Base-by-base conservation (phyloP, 2,113 vertebrate genomes). In the Morone chrysops region DNA sequence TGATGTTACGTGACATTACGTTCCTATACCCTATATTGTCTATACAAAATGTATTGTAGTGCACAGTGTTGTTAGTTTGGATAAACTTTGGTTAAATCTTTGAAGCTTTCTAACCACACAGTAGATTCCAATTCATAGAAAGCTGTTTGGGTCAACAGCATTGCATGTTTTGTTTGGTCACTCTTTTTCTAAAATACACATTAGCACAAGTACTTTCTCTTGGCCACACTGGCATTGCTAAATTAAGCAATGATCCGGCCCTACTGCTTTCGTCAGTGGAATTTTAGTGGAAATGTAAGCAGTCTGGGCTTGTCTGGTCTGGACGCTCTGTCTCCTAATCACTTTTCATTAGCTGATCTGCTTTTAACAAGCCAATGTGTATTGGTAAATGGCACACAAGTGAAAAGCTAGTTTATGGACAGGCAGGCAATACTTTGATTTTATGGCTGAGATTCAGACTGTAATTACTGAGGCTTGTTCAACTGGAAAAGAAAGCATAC, bases 231-330 rank as follows among this genome's bases (percentile, higher is more conserved):
- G 5, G 48, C 78, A 16, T 48, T 20, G 74, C 75, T 76, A 83
- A 82, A 87, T 73, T 70, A 83, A 90, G 73, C 69, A 4, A 73
- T 79, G 75, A 80, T 86, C 77, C 48, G 40, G 61, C 47, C 12
- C 8, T 54, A 40, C 47, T 85, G 80, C 90, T 72, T 90, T 89
- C 45, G 75, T 88, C 90, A 91, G 87, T 92, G 91, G 85, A 91
- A 92, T 80, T 80, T 92, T 80, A 76, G 78, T 88, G 76, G 77
- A 89, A 87, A 86, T 83, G 80, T 81, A 88, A 85, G 71, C 78
- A 65, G 78, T 84, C 50, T 87, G 75, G 57, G 25, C 75, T 88
- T 47, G 47, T 86, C 78, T 87, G 81, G 82, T 87, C 77, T 90
- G 75, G 87, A 80, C 74, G 67, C n/a, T 18, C 57, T 82, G 87